Evolutionary conservation across 2,113 vertebrate species (phyloP).

Genomic region (Semicossyphus pulcher): DNA sequence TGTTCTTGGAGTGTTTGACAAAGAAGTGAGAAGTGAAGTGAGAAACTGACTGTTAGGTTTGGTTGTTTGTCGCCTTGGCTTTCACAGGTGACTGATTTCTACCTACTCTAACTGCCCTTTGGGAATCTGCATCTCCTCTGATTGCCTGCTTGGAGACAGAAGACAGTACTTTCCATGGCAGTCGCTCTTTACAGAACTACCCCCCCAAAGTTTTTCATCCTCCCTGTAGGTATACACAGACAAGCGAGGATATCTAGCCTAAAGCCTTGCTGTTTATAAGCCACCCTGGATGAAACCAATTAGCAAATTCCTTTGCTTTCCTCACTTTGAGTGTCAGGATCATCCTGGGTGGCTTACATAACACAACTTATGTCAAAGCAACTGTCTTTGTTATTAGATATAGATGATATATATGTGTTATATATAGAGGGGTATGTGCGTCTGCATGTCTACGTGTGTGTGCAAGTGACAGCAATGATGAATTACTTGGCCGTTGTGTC

Average conservation of each 20-base stretch:
- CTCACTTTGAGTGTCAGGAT: slow-evolving; percentile 31
- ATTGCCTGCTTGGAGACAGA: slow-evolving; percentile 16
- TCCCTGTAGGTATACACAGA: slow-evolving; percentile 16
- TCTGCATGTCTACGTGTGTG: slow-evolving; percentile 20
- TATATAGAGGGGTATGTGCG: neutral
- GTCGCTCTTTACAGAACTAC: neutral
- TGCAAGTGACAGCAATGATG: slow-evolving; percentile 13
- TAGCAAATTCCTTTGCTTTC: slow-evolving; percentile 17
- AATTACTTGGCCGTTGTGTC: slow-evolving; percentile 28
- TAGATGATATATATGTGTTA: slow-evolving; percentile 35
- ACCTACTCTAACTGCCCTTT: slow-evolving; percentile 18
- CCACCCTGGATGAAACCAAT: slow-evolving; percentile 21
- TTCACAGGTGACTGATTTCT: slow-evolving; percentile 14
- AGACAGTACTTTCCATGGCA: slow-evolving; percentile 1
- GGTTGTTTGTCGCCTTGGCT: neutral
- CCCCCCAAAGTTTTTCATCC: neutral
- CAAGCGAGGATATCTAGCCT: slow-evolving; percentile 13
- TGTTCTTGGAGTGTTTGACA: slow-evolving; percentile 13
- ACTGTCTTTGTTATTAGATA: slow-evolving; percentile 14
- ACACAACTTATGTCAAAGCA: neutral
- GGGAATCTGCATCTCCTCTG: slow-evolving; percentile 1
- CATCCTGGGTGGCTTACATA: slow-evolving; percentile 48
- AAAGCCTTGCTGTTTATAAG: slow-evolving; percentile 16
- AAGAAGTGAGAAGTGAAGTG: too few species aligned
- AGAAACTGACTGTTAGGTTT: neutral